Evolutionary conservation across 2,888 invertebrate species (phyloP).

Genomic region (Uropetala carovei): DNA sequence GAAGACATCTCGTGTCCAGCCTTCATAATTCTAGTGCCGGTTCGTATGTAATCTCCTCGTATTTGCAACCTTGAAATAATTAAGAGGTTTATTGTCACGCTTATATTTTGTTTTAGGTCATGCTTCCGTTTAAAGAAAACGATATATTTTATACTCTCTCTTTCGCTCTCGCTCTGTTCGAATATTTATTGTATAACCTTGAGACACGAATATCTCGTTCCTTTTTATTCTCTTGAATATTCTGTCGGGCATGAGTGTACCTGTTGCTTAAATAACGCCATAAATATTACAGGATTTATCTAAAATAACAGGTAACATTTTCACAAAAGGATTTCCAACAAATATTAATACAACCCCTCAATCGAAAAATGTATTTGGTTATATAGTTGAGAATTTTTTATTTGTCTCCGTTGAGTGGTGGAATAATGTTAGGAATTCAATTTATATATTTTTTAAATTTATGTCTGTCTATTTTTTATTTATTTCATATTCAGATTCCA

Average conservation of each 20-base stretch:
- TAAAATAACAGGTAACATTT: neutral
- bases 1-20: constrained; percentile 8
- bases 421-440: too few relatives aligned
- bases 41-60: neutral
- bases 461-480: too few relatives aligned
- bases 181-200: constrained; percentile 3
- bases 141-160: neutral
- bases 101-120: constrained; percentile 11
- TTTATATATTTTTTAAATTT: too few relatives aligned
- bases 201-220: neutral
- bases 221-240: neutral
- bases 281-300: neutral
- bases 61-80: constrained; percentile 1
- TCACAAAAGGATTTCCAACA: neutral
- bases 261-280: constrained; percentile 5
- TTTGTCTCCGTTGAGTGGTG: too few relatives aligned
- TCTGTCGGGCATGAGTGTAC: neutral
- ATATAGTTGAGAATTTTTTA: too few relatives aligned
- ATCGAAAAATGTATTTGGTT: too few relatives aligned
- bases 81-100: constrained; percentile 24
- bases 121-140: neutral
- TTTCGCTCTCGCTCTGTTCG: neutral
- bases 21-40: neutral
- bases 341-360: too few relatives aligned
- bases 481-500: too few relatives aligned